These are phyloP conservation scores for Scaptomyza parva DNA, from an alignment of 2,888 invertebrate species.

Conservation along the genomic window DNA sequence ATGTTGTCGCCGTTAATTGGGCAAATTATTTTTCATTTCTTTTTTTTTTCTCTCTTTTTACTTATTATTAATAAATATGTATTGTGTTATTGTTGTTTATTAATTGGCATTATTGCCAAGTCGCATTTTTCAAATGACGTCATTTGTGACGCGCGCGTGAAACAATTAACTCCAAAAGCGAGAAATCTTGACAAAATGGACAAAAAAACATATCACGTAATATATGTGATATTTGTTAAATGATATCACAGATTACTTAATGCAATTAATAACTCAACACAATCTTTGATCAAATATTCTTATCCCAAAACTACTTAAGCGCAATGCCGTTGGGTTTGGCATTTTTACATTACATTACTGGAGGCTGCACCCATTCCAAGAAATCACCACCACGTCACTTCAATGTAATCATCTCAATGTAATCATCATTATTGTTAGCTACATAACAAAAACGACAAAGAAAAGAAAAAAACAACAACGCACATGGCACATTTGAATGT, in stretches of 20 bases:
- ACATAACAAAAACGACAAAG: too few relatives aligned
- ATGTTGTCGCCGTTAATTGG: constrained; percentile 76
- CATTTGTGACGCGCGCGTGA: constrained; percentile 68
- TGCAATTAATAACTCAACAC: too few relatives aligned
- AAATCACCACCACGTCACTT: constrained; percentile 45
- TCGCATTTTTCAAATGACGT: constrained; percentile 58
- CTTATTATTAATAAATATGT: constrained; percentile 79
- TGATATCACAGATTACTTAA: too few relatives aligned
- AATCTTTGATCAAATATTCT: too few relatives aligned
- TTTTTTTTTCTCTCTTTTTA: constrained; percentile 27
- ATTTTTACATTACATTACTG: background rate
- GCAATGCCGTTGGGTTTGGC: background rate
- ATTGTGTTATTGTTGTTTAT: constrained; percentile 69
- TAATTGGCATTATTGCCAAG: constrained; percentile 75
- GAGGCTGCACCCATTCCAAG: constrained; percentile 32
- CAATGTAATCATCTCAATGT: constrained; percentile 7
- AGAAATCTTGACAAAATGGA: background rate
- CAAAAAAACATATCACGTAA: too few relatives aligned
- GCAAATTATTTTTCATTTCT: constrained; percentile 58
- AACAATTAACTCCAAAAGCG: constrained; percentile 30
- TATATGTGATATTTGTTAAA: too few relatives aligned
- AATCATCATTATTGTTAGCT: constrained; percentile 6
- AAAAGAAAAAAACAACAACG: constrained; percentile 26
- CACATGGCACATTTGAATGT: constrained; percentile 28
- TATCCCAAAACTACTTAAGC: background rate